phyloP scores from a whole-genome alignment of 2,113 vertebrate genomes.

The Tylochromis polylepis region DNA sequence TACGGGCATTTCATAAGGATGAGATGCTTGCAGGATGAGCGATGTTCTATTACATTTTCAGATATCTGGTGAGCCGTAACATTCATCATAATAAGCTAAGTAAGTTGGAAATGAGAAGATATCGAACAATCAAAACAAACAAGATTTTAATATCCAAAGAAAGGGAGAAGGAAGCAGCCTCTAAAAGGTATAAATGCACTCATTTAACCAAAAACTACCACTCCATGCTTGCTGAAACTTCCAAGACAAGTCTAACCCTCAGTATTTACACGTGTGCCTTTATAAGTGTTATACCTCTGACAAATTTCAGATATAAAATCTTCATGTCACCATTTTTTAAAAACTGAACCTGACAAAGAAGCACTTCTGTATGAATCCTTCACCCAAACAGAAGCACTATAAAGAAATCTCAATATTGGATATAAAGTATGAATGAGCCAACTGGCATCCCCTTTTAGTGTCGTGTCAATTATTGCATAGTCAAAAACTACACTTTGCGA shows the following conservation, averaged over 20 bases:
- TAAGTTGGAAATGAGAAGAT: background rate
- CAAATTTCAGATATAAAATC: conserved; percentile 39
- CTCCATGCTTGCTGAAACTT: conserved; percentile 44
- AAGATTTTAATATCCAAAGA: conserved; percentile 32
- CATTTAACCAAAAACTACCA: conserved; percentile 33
- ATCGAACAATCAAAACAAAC: conserved; percentile 23
- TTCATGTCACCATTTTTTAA: background rate
- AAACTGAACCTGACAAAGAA: conserved; percentile 8
- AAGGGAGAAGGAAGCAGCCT: conserved; percentile 21
- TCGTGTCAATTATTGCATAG: conserved; percentile 69
- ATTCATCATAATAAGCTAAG: conserved; percentile 53
- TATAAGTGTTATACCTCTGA: conserved; percentile 13
- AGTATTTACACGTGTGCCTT: conserved; percentile 56
- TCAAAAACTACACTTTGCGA: conserved; percentile 56
- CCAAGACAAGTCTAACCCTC: conserved; percentile 19
- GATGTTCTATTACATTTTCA: conserved; percentile 27
- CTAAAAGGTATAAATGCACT: conserved; percentile 45
- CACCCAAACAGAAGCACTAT: conserved; percentile 17
- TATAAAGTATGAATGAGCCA: conserved; percentile 22
- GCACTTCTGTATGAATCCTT: background rate
- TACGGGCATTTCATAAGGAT: conserved; percentile 30
- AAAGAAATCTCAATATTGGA: background rate
- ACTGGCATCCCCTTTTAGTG: conserved; percentile 23
- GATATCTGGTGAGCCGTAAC: conserved; percentile 49
- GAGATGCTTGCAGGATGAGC: conserved; percentile 38